Conservation (phyloP, 2,888 invertebrate genomes). For the Luperina testacea region DNA sequence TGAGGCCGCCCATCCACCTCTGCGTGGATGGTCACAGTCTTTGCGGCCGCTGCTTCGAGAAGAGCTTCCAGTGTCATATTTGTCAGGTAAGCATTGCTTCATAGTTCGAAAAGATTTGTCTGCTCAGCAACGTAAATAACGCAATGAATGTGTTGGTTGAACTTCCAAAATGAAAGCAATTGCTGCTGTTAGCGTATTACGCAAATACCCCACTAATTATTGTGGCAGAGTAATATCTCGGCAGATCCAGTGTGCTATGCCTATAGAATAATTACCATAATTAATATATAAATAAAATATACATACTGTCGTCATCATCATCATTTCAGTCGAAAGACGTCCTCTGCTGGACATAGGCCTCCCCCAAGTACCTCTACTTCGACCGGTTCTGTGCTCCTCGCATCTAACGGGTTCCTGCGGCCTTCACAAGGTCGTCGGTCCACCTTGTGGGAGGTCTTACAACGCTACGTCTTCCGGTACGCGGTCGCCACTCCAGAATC, state of each 20-base stretch:
- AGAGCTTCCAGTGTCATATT: constrained; percentile 84
- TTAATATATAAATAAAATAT: no score
- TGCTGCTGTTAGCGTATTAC: not conserved
- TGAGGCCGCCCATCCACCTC: constrained; percentile 87
- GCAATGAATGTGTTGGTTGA: not conserved
- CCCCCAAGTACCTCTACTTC: no score
- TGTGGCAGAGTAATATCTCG: not conserved
- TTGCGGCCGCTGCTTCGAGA: constrained; percentile 83
- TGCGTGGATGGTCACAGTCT: constrained; percentile 88
- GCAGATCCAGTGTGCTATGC: not conserved
- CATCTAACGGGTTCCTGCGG: no score
- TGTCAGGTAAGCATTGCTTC: constrained; percentile 76
- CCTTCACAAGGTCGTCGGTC: no score
- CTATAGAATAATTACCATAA: no score
- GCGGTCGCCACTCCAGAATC: no score
- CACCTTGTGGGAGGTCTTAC: no score
- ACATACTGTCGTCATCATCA: no score
- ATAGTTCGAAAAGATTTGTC: not conserved
- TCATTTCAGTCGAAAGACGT: no score
- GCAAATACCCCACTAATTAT: not conserved
- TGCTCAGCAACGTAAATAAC: not conserved
- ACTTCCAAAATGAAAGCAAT: not conserved
- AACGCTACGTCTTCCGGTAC: no score
- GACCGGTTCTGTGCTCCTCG: no score
- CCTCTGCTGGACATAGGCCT: no score